Evolutionary conservation across 2,888 invertebrate genomes (phyloP).

Genomic region (Pterobdella sp.): DNA sequence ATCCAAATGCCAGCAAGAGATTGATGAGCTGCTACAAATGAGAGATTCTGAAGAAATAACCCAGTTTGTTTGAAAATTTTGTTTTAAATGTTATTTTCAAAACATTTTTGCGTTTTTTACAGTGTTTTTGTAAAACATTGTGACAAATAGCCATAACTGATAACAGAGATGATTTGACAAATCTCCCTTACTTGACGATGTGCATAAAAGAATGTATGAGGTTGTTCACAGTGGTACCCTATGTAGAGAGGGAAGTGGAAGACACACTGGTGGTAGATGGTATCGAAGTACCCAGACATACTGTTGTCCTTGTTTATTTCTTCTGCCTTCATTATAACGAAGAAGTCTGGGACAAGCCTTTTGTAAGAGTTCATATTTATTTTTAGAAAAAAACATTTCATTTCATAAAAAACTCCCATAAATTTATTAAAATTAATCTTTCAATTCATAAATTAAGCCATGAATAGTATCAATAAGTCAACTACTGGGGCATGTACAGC

Average conservation of each 20-base stretch:
- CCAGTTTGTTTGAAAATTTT: too few species aligned
- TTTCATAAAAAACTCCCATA: too few species aligned
- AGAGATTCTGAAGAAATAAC: too few species aligned
- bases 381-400: too few species aligned
- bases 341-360: conserved; percentile 40
- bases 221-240: conserved; percentile 42
- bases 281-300: conserved; percentile 39
- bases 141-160: not conserved
- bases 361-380: conserved; percentile 15
- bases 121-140: too few species aligned
- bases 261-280: conserved; percentile 41
- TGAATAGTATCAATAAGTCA: too few species aligned
- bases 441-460: too few species aligned
- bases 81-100: too few species aligned
- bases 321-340: conserved; percentile 44
- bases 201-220: conserved; percentile 45
- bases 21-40: conserved; percentile 40
- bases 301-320: conserved; percentile 39
- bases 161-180: conserved; percentile 42
- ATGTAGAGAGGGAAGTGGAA: conserved; percentile 41
- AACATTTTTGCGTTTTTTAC: too few species aligned
- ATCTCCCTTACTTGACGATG: conserved; percentile 42
- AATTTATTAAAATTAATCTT: too few species aligned
- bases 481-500: too few species aligned
- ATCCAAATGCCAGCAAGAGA: conserved; percentile 39